Percentiles rank a stretch among this genome's conserved stretches.
These are phyloP conservation scores for Pseudochirops cupreus DNA, from an alignment of 2,797 vertebrate species.

Conservation along the genomic window DNA sequence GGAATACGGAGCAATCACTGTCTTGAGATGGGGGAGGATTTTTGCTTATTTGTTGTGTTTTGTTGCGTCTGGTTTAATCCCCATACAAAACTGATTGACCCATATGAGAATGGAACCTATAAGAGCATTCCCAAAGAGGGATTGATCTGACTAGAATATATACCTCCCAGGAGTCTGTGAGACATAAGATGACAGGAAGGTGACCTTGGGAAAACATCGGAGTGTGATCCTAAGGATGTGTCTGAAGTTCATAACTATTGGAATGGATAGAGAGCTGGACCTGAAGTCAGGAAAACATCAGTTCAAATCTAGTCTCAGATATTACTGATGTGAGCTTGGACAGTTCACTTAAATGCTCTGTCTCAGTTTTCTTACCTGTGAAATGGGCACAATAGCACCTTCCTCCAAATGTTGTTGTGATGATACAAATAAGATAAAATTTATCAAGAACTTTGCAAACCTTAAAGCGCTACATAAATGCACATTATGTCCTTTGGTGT, in stretches of 20 bases:
- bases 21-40: not conserved
- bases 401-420: not conserved
- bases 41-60: not conserved
- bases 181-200: not conserved
- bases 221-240: not conserved
- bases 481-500: not conserved
- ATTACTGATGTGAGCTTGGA: not conserved
- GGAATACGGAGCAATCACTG: not conserved
- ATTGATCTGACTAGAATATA: not conserved
- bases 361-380: not conserved
- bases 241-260: not conserved
- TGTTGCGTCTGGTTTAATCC: not conserved
- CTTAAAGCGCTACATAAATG: not conserved
- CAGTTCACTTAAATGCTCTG: not conserved
- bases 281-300: not conserved
- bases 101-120: not conserved
- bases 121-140: not conserved
- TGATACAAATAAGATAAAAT: not conserved
- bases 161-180: not conserved
- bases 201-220: not conserved
- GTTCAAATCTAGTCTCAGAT: not conserved
- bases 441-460: not conserved
- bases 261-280: not conserved
- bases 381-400: not conserved
- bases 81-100: not conserved